Evolutionary conservation across 2,797 vertebrate genomes (phyloP).

Genomic region (Lepilemur septentrionalis): DNA sequence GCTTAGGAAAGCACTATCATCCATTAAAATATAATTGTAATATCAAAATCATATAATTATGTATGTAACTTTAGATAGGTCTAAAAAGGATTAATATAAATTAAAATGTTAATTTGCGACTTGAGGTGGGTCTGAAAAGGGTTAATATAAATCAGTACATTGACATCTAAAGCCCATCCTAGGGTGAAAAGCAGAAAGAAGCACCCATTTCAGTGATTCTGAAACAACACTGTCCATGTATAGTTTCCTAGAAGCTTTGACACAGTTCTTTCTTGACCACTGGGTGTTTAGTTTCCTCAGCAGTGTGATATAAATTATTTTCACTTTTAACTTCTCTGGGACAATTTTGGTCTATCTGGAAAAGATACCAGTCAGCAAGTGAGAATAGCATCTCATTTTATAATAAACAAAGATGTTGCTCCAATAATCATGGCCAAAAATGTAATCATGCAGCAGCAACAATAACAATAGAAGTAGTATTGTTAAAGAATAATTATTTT

Average conservation of each 20-base stretch:
- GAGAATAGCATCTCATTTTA: slow-evolving; percentile 56
- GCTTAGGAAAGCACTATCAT: background rate
- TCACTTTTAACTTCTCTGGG: slow-evolving; percentile 45
- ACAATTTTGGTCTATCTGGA: slow-evolving; percentile 48
- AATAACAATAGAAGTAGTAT: background rate
- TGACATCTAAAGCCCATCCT: background rate
- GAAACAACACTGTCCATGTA: slow-evolving; percentile 1
- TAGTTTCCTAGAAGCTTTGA: slow-evolving; percentile 47
- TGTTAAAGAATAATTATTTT: slow-evolving; percentile 59
- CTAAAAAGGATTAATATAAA: slow-evolving; percentile 32
- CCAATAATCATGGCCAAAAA: background rate
- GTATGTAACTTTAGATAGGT: background rate
- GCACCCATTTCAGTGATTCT: background rate
- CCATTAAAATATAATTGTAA: background rate
- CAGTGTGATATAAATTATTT: slow-evolving; percentile 61
- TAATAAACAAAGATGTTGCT: slow-evolving; percentile 60
- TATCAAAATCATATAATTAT: background rate
- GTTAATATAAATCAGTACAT: background rate
- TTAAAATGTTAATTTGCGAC: slow-evolving; percentile 18
- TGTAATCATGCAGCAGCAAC: background rate
- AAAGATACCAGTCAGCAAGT: slow-evolving; percentile 29
- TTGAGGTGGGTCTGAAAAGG: background rate
- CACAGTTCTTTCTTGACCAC: slow-evolving; percentile 48
- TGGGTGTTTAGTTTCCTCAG: slow-evolving; percentile 52
- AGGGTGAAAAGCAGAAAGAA: slow-evolving; percentile 2